Conservation (phyloP, 1,140 invertebrate genomes). For the Magallana angulata region DNA sequence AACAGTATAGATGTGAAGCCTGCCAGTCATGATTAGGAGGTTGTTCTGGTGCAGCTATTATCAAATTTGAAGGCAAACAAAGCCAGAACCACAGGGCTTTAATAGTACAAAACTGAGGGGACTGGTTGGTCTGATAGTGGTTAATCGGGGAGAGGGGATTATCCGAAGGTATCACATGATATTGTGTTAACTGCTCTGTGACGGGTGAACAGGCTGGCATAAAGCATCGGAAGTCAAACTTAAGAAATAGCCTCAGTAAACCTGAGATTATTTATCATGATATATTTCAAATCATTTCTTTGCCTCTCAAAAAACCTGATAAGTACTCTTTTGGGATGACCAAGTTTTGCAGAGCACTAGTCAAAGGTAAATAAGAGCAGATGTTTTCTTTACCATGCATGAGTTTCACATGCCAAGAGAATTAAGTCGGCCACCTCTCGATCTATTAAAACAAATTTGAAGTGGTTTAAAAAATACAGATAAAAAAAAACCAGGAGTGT, state of each 20-base stretch:
- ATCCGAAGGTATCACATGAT: background rate
- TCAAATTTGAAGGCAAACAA: background rate
- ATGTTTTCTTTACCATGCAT: background rate
- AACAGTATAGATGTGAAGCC: background rate
- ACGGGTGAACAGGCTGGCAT: conserved; percentile 12
- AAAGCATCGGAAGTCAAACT: conserved; percentile 18
- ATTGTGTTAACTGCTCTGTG: background rate
- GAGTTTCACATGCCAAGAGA: background rate
- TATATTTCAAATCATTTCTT: background rate
- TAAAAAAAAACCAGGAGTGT: background rate
- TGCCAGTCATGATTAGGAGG: background rate
- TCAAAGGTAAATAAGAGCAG: conserved; percentile 22
- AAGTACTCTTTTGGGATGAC: conserved; percentile 15
- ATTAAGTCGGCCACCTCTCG: background rate
- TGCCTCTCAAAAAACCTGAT: background rate
- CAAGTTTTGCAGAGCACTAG: conserved; percentile 9
- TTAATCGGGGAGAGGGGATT: background rate
- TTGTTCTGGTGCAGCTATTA: conserved; percentile 1
- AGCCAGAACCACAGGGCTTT: conserved; percentile 20
- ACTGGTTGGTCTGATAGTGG: background rate
- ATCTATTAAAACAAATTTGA: too few relatives aligned
- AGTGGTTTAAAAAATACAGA: background rate
- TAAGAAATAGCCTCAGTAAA: background rate
- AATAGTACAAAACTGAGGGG: conserved; percentile 1
- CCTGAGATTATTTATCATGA: conserved; percentile 19